These are phyloP conservation scores for Synchiropus splendidus DNA, from an alignment of 2,113 vertebrate genomes.

Conservation along the genomic window DNA sequence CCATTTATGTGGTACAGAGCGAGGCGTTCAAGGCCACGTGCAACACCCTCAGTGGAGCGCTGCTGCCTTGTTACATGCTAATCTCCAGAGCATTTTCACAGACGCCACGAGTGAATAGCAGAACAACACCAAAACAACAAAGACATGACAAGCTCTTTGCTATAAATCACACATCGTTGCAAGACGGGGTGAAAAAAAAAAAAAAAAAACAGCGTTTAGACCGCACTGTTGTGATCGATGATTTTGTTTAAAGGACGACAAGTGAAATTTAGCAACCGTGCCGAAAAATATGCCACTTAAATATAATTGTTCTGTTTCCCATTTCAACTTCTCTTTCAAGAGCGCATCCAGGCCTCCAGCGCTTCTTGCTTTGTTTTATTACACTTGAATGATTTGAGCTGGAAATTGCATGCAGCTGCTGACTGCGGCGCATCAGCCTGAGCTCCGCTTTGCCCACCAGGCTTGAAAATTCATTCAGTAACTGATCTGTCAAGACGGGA, in stretches of 20 bases:
- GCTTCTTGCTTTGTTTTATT: conserved; percentile 85
- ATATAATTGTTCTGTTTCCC: conserved; percentile 39
- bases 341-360: conserved; percentile 76
- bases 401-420: conserved; percentile 82
- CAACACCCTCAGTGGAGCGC: conserved; percentile 36
- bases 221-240: conserved; percentile 1
- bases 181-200: too few relatives aligned
- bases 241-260: neutral
- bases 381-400: conserved; percentile 83
- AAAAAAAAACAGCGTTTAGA: too few relatives aligned
- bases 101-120: conserved; percentile 37
- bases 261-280: neutral
- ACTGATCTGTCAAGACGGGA: conserved; percentile 63
- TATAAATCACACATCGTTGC: conserved; percentile 26
- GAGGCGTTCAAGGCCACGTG: conserved; percentile 37
- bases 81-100: too few relatives aligned
- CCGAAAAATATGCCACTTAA: neutral
- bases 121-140: conserved; percentile 43
- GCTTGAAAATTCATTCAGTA: conserved; percentile 74
- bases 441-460: conserved; percentile 73
- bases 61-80: conserved; percentile 50
- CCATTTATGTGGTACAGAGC: conserved; percentile 57
- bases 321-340: conserved; percentile 58
- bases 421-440: conserved; percentile 68
- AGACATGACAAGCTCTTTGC: conserved; percentile 30